Evolutionary conservation across 2,888 invertebrate genomes (phyloP), one percentile per base, ranked within the genome.

Genomic region (Melinaea menophilus): DNA sequence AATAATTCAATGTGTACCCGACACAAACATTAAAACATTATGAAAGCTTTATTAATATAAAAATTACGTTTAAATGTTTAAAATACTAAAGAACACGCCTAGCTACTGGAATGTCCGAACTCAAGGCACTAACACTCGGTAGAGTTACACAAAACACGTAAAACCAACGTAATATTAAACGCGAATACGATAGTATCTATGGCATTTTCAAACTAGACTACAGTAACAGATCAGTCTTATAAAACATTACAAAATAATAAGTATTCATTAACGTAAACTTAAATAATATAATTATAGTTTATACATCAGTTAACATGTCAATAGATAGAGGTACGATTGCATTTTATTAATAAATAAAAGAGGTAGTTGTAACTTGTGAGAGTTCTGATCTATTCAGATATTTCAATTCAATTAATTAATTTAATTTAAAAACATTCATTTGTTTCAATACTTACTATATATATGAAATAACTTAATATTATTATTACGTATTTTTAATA

Each of bases 171-270:
- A 79, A 75, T 81, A 78, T 78, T 78, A 74, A 79, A 79, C 78
- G 81, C 78, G 77, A 84, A 83, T 79, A 79, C 76, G 81, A 83
- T 79, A 82, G 82, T 85, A 87, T 89, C 89, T 89, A 90, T 90
- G 90, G 90, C 90, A 90, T 90, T 88, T 83, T 86, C 86, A 85
- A 90, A 90, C 89, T 90, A 90, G 90, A 90, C 89, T 90, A 90
- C 80, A 88, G 82, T 89, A 90, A 90, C 88, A 86, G 89, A 90
- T 91, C 91, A 91, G 91, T 91, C 91, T 91, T 91, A 82, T 79
- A 86, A 84, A 71, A 84, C 22, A 87, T 84, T 87, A 88, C 76
- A 78, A 88, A 85, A 71, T 82, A 85, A 87, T 82, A 85, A 82
- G 80, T 81, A 82, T 76, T 70, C 69, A 69, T 72, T 69, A 66